These are phyloP conservation scores for Brenthis hecate DNA, from an alignment of 2,888 invertebrate species.

Conservation along the genomic window DNA sequence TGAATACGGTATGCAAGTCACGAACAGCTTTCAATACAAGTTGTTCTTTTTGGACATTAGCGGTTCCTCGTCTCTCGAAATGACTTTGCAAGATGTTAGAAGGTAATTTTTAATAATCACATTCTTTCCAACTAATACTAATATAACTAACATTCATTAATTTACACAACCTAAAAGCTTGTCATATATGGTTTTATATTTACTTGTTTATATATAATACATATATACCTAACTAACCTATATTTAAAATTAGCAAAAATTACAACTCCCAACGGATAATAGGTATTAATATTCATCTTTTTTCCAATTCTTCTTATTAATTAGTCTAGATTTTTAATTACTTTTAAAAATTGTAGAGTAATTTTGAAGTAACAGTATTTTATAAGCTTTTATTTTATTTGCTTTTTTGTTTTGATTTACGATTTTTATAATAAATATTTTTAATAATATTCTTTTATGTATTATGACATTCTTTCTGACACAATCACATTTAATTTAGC, in stretches of 20 bases:
- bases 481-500: no score
- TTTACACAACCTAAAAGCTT: slow-evolving; percentile 42
- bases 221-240: slow-evolving; percentile 2
- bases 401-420: no score
- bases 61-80: slow-evolving; percentile 86
- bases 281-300: not conserved
- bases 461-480: no score
- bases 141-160: slow-evolving; percentile 31
- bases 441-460: no score
- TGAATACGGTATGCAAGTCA: slow-evolving; percentile 78
- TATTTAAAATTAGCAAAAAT: not conserved
- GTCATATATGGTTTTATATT: slow-evolving; percentile 19
- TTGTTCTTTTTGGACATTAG: slow-evolving; percentile 89
- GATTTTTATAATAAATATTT: no score
- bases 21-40: slow-evolving; percentile 89
- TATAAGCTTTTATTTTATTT: no score
- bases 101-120: slow-evolving; percentile 69
- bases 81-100: slow-evolving; percentile 87
- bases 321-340: not conserved
- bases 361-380: not conserved
- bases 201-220: not conserved
- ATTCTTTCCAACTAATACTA: not conserved
- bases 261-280: not conserved
- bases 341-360: not conserved
- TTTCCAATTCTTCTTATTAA: not conserved